phyloP scores from a whole-genome alignment of 2,113 vertebrate genomes.

The Peromyscus californicus region DNA sequence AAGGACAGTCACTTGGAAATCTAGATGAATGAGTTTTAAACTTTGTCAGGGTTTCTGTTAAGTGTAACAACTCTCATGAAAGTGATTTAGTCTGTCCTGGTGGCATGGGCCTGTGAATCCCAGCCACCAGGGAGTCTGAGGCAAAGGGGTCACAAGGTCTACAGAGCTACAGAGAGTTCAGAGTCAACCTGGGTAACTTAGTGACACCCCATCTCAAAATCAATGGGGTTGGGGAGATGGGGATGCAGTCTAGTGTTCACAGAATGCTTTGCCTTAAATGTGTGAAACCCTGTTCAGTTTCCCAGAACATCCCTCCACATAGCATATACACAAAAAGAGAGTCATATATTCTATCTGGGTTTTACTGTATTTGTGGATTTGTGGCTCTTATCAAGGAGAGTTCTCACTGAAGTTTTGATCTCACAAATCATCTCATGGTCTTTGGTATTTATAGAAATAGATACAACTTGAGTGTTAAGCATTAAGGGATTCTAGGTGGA shows the following conservation, averaged over 20 bases:
- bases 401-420: constrained; percentile 69
- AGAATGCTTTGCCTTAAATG: background rate
- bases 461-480: background rate
- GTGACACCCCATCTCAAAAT: too few relatives aligned
- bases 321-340: background rate
- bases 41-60: constrained; percentile 69
- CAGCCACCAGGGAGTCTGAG: background rate
- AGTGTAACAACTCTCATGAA: constrained; percentile 48
- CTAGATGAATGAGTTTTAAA: constrained; percentile 66
- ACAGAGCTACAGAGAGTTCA: background rate
- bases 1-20: constrained; percentile 70
- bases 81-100: background rate
- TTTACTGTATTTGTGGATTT: background rate
- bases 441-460: background rate
- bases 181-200: too few relatives aligned
- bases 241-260: background rate
- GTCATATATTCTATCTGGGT: constrained; percentile 33
- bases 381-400: background rate
- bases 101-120: background rate
- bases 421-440: background rate
- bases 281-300: background rate
- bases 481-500: background rate
- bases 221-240: background rate
- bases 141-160: background rate
- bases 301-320: background rate